Evolutionary conservation across 1,140 invertebrate species (phyloP), one percentile per base, ranked within the genome.

Genomic region (Penaeus chinensis): DNA sequence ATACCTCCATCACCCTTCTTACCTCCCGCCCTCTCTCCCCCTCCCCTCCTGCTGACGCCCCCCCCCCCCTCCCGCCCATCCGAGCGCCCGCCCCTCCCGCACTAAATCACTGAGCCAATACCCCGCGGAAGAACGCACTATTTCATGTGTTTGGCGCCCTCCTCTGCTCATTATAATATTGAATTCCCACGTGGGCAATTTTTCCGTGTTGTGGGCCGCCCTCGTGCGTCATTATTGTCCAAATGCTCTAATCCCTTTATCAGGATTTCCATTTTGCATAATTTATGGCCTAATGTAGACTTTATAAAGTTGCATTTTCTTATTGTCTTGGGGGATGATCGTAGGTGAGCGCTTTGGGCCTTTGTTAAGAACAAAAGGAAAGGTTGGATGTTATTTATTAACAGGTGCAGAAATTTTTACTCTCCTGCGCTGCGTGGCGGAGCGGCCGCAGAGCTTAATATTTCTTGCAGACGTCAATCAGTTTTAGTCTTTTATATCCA

Each of bases 191-290:
- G 32, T 62, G 84, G 24, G 62, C 84, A 42, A 86, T 86, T 86
- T 86, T 86, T 86, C 84, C 84, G 84, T 54, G 84, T 81, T 69
- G 77, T 42, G 77, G 78, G 42, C 84, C 77, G 66, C 84, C 84
- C 84, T 37, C 54, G 78, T 24, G 84, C 77, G 32, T 78, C 84
- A 69, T 86, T 86, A 86, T 86, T 86, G 84, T 86, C 78, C 77
- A 65, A 86, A 63, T 86, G 84, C 54, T 86, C 84, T 86, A 86
- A 86, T 86, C 84, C 84, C 62, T 86, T 86, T 86, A 86, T 78
- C 78, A 66, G 84, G 84, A 86, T 86, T 86, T 86, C 84, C 84
- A 80, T 81, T 86, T 86, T 86, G 78, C 84, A 81, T 86, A 86
- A 86, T 86, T 86, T 86, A 86, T 86, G 22, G 78, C 77, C 63